Conservation (phyloP, 2,797 vertebrate species). For the Danio albolineatus region DNA sequence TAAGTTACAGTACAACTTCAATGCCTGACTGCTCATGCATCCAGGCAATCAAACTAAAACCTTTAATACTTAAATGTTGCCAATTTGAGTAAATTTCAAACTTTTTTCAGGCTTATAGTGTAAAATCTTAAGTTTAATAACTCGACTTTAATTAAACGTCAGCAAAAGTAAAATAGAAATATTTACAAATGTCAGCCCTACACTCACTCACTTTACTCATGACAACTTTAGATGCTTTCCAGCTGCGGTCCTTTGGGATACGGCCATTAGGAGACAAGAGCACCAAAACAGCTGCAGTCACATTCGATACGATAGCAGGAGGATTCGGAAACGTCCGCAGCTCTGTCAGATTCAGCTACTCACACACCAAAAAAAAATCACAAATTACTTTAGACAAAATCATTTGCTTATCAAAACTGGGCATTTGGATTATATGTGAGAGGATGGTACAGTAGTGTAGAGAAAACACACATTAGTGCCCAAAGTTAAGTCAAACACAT, state of each 20-base stretch:
- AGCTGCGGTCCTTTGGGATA: slow-evolving; percentile 81
- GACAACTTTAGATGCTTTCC: slow-evolving; percentile 81
- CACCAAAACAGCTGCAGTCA: slow-evolving; percentile 73
- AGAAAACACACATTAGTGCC: slow-evolving; percentile 34
- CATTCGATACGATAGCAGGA: slow-evolving; percentile 73
- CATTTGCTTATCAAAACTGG: not conserved
- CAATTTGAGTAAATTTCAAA: not conserved
- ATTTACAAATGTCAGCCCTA: slow-evolving; percentile 9
- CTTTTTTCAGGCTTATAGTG: not conserved
- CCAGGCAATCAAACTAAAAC: too few species aligned
- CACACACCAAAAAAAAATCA: not conserved
- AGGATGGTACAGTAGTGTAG: not conserved
- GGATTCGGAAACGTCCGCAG: slow-evolving; percentile 81
- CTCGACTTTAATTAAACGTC: slow-evolving; percentile 20
- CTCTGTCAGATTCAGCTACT: slow-evolving; percentile 81
- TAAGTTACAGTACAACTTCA: not conserved
- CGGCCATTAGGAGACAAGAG: slow-evolving; percentile 75
- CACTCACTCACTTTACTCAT: slow-evolving; percentile 79
- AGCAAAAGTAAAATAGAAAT: too few species aligned
- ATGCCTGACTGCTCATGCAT: not conserved
- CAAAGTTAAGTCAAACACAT: not conserved
- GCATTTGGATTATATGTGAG: not conserved
- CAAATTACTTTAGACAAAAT: slow-evolving; percentile 11
- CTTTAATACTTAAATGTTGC: not conserved
- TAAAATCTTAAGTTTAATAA: slow-evolving; percentile 3